Evolutionary conservation across 2,888 invertebrate species (phyloP).

Genomic region (Sesia apiformis): DNA sequence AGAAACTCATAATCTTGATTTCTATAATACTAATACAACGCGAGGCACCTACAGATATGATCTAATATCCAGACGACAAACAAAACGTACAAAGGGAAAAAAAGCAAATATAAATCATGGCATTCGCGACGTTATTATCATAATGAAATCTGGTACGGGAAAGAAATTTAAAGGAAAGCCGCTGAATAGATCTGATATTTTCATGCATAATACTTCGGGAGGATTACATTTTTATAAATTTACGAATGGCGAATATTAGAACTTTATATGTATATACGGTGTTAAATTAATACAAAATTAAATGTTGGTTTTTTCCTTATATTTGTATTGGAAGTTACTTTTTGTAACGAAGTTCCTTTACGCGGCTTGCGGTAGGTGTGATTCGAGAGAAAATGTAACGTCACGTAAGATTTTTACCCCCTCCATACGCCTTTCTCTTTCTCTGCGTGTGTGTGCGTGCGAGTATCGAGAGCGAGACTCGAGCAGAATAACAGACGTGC

Average conservation of each 20-base stretch:
- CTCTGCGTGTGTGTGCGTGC: too few relatives aligned
- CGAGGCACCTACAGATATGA: background rate
- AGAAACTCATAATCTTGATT: background rate
- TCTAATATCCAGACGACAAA: slow-evolving; percentile 2
- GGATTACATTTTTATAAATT: background rate
- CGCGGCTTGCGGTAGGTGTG: too few relatives aligned
- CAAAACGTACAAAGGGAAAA: slow-evolving; percentile 2
- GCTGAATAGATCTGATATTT: slow-evolving; percentile 4
- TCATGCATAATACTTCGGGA: slow-evolving; percentile 4
- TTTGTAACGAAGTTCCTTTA: too few relatives aligned
- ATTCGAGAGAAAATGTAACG: too few relatives aligned
- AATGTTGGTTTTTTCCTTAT: too few relatives aligned
- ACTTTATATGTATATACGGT: too few relatives aligned
- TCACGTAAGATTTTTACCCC: too few relatives aligned
- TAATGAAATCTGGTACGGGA: slow-evolving; percentile 48
- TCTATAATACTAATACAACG: background rate
- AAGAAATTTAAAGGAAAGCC: slow-evolving; percentile 9
- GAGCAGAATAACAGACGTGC: too few relatives aligned
- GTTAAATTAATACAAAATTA: too few relatives aligned
- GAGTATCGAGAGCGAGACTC: too few relatives aligned
- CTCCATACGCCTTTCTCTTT: too few relatives aligned
- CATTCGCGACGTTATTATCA: slow-evolving; percentile 32
- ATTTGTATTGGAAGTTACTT: too few relatives aligned
- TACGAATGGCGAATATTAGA: background rate
- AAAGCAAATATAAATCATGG: slow-evolving; percentile 35